These are phyloP conservation scores for Sparidentex hasta DNA, from an alignment of 2,797 vertebrate genomes.

Conservation along the genomic window DNA sequence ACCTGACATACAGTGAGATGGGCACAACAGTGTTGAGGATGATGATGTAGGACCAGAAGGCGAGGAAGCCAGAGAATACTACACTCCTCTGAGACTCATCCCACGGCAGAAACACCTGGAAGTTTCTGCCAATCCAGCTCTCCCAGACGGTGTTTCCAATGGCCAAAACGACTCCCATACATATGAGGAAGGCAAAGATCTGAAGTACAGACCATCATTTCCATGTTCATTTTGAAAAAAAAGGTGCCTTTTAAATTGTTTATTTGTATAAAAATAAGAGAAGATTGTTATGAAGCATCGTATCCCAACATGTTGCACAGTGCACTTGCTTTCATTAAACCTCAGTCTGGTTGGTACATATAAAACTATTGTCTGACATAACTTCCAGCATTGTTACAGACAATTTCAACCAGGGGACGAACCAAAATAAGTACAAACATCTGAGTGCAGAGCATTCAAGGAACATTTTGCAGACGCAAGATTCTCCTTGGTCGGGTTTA, in stretches of 20 bases:
- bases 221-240: not conserved
- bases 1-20: slow-evolving; percentile 96
- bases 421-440: not conserved
- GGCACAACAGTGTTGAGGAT: slow-evolving; percentile 97
- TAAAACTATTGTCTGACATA: no score
- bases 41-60: slow-evolving; percentile 97
- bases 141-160: slow-evolving; percentile 95
- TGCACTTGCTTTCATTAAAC: no score
- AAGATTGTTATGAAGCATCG: not conserved
- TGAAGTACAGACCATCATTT: slow-evolving; percentile 61
- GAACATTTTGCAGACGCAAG: not conserved
- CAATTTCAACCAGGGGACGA: no score
- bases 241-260: not conserved
- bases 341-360: no score
- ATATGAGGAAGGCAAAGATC: slow-evolving; percentile 94
- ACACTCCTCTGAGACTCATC: slow-evolving; percentile 77
- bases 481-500: no score
- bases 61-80: slow-evolving; percentile 93
- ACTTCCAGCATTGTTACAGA: not conserved
- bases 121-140: slow-evolving; percentile 86
- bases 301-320: not conserved
- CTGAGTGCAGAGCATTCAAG: not conserved
- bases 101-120: slow-evolving; percentile 92
- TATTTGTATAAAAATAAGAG: not conserved
- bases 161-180: slow-evolving; percentile 93